Percentiles rank a stretch among this genome's conserved stretches.
Evolutionary conservation across 2,888 invertebrate species (phyloP).

Genomic region (Chloromyia formosa): DNA sequence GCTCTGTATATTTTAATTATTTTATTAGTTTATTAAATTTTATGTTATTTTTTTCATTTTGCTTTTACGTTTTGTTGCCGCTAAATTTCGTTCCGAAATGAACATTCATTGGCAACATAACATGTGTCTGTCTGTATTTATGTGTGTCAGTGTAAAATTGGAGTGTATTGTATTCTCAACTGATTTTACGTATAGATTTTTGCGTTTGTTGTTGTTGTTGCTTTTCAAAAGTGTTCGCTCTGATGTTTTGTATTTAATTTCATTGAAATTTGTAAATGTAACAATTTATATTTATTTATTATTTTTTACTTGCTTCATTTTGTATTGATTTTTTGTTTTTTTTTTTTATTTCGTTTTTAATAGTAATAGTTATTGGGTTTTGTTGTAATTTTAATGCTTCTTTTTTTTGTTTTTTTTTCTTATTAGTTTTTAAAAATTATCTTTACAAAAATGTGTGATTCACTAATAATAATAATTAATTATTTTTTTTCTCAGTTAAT

Average conservation of each 20-base stretch:
- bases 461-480: slow-evolving; percentile 13
- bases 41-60: background rate
- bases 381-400: too few species aligned
- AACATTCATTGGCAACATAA: too few species aligned
- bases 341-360: slow-evolving; percentile 26
- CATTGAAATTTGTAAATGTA: slow-evolving; percentile 40
- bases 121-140: background rate
- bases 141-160: background rate
- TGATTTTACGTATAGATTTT: too few species aligned
- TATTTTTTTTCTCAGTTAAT: background rate
- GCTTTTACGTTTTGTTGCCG: background rate
- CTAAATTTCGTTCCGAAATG: background rate
- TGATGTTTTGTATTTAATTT: background rate
- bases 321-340: slow-evolving; percentile 14
- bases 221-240: background rate
- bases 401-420: slow-evolving; percentile 13
- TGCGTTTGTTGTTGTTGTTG: slow-evolving; percentile 1
- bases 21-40: background rate
- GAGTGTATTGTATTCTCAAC: too few species aligned
- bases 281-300: slow-evolving; percentile 32
- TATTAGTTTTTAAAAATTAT: slow-evolving; percentile 32
- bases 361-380: slow-evolving; percentile 32
- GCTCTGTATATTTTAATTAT: background rate
- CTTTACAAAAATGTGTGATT: slow-evolving; percentile 42
- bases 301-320: too few species aligned